phyloP scores from a whole-genome alignment of 2,888 invertebrate species.

The Oxyscelio sp. region DNA sequence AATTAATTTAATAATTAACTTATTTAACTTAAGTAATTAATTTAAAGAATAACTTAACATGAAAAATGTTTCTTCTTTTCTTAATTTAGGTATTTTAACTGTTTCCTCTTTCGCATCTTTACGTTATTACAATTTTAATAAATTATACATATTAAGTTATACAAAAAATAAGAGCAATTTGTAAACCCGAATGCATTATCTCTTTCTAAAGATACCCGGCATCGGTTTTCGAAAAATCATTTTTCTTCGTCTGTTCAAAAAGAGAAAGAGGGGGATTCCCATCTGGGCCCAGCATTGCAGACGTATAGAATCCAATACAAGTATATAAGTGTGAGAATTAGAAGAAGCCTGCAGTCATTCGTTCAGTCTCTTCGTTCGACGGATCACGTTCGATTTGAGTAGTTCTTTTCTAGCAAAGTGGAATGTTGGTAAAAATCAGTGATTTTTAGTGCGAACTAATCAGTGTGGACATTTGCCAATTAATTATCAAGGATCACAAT shows the following conservation, averaged over 20 bases:
- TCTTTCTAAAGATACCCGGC: no score
- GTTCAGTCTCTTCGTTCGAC: constrained; percentile 34
- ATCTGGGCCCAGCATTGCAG: constrained; percentile 44
- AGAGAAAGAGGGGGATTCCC: constrained; percentile 27
- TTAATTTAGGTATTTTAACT: no score
- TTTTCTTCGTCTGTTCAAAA: constrained; percentile 7
- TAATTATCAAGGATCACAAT: constrained; percentile 13
- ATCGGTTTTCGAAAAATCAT: constrained; percentile 28
- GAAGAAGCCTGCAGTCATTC: constrained; percentile 59
- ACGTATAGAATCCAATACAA: constrained; percentile 43
- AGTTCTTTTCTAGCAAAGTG: constrained; percentile 35
- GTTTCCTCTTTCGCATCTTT: no score
- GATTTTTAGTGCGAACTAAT: constrained; percentile 30
- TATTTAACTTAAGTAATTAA: no score
- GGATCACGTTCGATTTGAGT: constrained; percentile 43
- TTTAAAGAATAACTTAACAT: no score
- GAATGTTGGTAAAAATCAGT: constrained; percentile 22
- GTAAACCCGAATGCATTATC: no score
- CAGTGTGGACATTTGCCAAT: neutral
- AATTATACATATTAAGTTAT: no score
- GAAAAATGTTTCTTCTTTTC: no score
- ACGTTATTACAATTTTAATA: no score
- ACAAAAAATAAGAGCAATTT: no score
- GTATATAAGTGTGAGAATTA: constrained; percentile 62
- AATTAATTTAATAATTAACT: no score